Evolutionary conservation across 2,888 invertebrate species (phyloP).

Genomic region (Lepas anatifera): DNA sequence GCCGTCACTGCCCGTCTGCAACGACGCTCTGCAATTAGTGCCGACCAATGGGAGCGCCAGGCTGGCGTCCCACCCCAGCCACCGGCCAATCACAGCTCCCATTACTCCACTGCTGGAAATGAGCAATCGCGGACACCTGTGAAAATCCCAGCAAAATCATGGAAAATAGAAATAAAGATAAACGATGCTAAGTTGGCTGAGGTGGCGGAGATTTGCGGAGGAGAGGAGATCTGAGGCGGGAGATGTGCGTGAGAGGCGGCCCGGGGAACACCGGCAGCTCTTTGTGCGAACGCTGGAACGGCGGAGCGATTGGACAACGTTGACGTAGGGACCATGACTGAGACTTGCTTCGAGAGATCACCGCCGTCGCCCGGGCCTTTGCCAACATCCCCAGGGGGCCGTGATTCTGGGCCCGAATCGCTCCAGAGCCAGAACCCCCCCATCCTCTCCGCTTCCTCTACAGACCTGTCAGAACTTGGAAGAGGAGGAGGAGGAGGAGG

Average conservation of each 20-base stretch:
- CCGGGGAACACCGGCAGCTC: neutral
- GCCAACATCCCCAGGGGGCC: no score
- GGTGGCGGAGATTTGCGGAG: neutral
- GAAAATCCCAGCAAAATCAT: slow-evolving; percentile 1
- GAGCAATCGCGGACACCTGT: neutral
- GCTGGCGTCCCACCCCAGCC: neutral
- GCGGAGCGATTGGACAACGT: no score
- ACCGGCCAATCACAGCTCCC: neutral
- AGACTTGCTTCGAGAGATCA: no score
- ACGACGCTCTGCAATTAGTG: neutral
- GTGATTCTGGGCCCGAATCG: no score
- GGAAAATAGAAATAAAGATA: slow-evolving; percentile 12
- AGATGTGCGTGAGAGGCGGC: no score
- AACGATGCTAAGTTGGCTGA: neutral
- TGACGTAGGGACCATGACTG: no score
- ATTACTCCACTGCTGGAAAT: neutral
- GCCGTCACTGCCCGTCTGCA: neutral
- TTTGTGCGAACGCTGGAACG: no score
- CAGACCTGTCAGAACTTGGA: no score
- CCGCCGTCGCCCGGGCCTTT: no score
- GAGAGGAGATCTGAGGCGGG: neutral
- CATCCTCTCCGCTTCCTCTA: no score
- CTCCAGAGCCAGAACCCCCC: no score
- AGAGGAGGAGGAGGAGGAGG: no score
- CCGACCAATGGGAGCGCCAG: neutral